These are phyloP conservation scores for Notothenia rossii DNA, from an alignment of 2,113 vertebrate genomes.

Conservation along the genomic window DNA sequence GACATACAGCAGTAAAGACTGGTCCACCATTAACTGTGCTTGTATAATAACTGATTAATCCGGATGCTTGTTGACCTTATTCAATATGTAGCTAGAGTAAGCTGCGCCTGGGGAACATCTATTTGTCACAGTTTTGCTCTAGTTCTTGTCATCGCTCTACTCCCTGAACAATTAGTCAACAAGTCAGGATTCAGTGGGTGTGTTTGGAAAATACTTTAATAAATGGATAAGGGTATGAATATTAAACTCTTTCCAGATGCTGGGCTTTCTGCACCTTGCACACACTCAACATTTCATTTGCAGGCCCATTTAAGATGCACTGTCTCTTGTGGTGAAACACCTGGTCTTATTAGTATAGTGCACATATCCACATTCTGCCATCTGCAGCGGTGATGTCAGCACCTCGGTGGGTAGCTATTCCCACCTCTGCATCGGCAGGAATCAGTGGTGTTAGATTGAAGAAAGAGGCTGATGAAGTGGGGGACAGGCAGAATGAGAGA, in stretches of 20 bases:
- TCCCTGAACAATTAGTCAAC: conserved; percentile 63
- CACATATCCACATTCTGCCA: conserved; percentile 74
- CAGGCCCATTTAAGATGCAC: conserved; percentile 61
- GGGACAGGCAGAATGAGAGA: conserved; percentile 43
- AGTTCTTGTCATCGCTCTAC: conserved; percentile 40
- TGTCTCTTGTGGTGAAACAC: conserved; percentile 69
- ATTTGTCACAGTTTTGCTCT: conserved; percentile 61
- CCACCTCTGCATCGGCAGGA: conserved; percentile 60
- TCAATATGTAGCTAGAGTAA: conserved; percentile 54
- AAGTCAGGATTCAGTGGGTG: conserved; percentile 55
- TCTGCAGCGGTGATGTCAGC: conserved; percentile 72
- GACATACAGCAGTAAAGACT: conserved; percentile 15
- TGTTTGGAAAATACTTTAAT: conserved; percentile 58
- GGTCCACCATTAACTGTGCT: conserved; percentile 12
- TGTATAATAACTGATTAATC: conserved; percentile 39
- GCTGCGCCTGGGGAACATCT: conserved; percentile 32
- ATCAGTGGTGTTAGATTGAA: conserved; percentile 47
- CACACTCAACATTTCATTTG: conserved; percentile 67
- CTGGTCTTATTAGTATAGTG: conserved; percentile 75
- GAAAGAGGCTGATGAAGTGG: conserved; percentile 60
- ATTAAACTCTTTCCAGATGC: conserved; percentile 70
- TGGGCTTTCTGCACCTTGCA: conserved; percentile 57
- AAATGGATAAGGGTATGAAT: conserved; percentile 64
- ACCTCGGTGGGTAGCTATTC: conserved; percentile 67
- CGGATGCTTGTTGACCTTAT: conserved; percentile 53